phyloP scores from a whole-genome alignment of 2,888 invertebrate species.

The Mechanitis mazaeus region DNA sequence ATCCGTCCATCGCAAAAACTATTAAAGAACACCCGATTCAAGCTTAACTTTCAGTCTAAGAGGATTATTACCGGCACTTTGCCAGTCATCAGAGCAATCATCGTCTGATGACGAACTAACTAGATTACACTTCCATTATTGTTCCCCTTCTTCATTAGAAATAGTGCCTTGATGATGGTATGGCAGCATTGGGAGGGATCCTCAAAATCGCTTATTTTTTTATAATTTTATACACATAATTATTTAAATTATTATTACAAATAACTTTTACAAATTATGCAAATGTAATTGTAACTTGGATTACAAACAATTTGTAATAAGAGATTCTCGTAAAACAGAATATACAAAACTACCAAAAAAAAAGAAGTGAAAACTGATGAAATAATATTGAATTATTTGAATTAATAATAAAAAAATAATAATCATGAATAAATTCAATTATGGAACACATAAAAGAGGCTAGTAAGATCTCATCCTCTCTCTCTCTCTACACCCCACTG shows the following conservation, averaged over 20 bases:
- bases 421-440: background rate
- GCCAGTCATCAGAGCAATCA: constrained; percentile 61
- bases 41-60: constrained; percentile 34
- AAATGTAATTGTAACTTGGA: too few species aligned
- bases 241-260: background rate
- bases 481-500: background rate
- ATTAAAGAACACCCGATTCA: constrained; percentile 5
- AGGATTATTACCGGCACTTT: constrained; percentile 51
- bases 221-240: background rate
- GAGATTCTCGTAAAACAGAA: too few species aligned
- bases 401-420: background rate
- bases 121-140: constrained; percentile 32
- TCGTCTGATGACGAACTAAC: constrained; percentile 34
- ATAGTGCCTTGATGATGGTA: constrained; percentile 26
- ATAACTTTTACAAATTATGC: too few species aligned
- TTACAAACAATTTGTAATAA: too few species aligned
- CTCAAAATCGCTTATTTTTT: background rate
- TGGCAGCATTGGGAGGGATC: constrained; percentile 1
- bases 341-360: too few species aligned
- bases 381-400: background rate
- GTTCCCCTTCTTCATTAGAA: constrained; percentile 31
- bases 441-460: background rate
- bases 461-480: background rate
- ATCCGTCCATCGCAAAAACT: constrained; percentile 3
- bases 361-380: too few species aligned